Evolutionary conservation across 2,888 invertebrate genomes (phyloP), one percentile per base, ranked within the genome.

Genomic region (Leuctra nigra): DNA sequence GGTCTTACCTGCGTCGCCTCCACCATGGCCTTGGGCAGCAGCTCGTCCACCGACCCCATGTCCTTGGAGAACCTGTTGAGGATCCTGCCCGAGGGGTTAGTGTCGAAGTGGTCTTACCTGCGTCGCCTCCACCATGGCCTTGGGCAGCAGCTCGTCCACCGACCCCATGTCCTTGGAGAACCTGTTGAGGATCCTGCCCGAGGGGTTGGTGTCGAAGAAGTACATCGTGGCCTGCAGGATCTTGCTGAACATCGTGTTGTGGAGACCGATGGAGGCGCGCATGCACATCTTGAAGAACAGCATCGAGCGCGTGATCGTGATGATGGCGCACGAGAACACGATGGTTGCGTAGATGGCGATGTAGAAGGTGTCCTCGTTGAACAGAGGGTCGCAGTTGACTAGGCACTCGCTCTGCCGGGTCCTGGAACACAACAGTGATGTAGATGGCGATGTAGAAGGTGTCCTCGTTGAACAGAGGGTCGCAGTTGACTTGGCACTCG

Each of bases 161-260:
- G 70, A 68, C 2, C 75, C 75, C n/a, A 75, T 68, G 63, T 78
- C 77, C 64, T 77, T 77, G 25, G 76, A 70, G 64, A 78, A 76
- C 22, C 77, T 66, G 66, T 76, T 77, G 48, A 77, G 66, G 55
- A 77, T 69, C 18, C 64, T 44, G 83, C 87, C 87, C 9, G 88
- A 84, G 0, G 91, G 87, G 70, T 91, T 90, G 4, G 81, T 83
- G 68, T 91, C 87, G 69, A 92, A 93, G 73, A 92, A 92, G 24
- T 81, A 73, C 78, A 90, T 85, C 0, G 87, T 86, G 0, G 88
- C 84, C 60, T 83, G 75, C 11, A 91, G 70, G 29, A 92, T 77
- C 63, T 83, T 80, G 20, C 78, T 73, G 70, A 92, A 89, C 88
- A 92, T 91, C 20, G 72, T 74, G 66, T 86, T 83, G 72, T 93